Base-by-base conservation (phyloP, 2,888 invertebrate species). In the Melipona beecheii region DNA sequence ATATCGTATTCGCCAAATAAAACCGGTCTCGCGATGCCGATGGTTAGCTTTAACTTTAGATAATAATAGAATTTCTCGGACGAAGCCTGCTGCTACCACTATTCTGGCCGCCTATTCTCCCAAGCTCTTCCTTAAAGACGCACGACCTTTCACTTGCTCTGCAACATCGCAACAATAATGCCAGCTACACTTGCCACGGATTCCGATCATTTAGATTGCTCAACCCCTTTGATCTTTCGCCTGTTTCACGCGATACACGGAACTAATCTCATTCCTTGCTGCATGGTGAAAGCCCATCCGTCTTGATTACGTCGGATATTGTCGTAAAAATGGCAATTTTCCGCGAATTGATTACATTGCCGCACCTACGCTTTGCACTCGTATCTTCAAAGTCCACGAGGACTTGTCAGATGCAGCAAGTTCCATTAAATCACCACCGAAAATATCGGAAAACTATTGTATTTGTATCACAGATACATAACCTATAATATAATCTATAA, bases 281-380 rank as follows among this genome's bases (percentile, higher is more conserved):
- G 50, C 19, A 50, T 68, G 81, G 82, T 71, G 85, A 83, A 85
- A 83, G 85, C 77, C 56, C 83, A 68, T 21, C 54, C 76, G 56
- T 15, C 72, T 64, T 78, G 71, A 2, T 27, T 50, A 68, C 27
- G 60, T 19, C n/a, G 68, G 5, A 64, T 69, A 82, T 82, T 69
- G 49, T 52, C 75, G 75, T 75, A 83, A 84, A 84, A 84, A 83
- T 78, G 43, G 4, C 49, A 68, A 84, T 84, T 83, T 83, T 75
- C 77, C 74, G 77, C 60, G 71, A 71, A 77, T 71, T 50, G 50
- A 19, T 71, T 2, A 27, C 27, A 58, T 27, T 52, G 74, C 82
- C 81, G 68, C 84, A 64, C 84, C 84, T 68, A 78, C 75, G 81
- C 72, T 54, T 15, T 54, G 50, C 50, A 27, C 66, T 31, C 36